A percentile compares a stretch with the other conserved stretches of the same genome.
Conservation (phyloP, 2,113 vertebrate genomes). For the Psammodynastes pulverulentus region DNA sequence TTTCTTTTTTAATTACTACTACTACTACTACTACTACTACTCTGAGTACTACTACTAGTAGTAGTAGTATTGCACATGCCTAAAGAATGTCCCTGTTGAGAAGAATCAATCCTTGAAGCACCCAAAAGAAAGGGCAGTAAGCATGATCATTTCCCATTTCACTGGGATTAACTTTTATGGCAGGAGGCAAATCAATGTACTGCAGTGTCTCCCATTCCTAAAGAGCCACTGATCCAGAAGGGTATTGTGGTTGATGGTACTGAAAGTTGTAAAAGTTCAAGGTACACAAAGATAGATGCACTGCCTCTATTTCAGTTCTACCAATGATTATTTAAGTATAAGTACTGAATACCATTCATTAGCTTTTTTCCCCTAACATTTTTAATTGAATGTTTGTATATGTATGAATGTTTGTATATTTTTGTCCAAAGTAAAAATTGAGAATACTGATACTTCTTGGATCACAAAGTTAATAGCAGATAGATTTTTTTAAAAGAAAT, state of each 20-base stretch:
- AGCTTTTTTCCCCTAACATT: background rate
- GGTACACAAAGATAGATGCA: background rate
- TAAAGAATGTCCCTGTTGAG: background rate
- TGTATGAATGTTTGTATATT: background rate
- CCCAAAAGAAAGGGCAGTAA: background rate
- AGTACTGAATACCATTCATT: background rate
- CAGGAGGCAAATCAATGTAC: no score
- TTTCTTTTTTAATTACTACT: no score
- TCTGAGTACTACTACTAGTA: no score
- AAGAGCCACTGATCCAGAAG: background rate
- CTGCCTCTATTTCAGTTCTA: background rate
- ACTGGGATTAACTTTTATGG: background rate
- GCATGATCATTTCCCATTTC: background rate
- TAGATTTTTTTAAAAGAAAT: background rate
- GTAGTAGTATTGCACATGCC: background rate
- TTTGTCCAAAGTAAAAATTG: background rate
- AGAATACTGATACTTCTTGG: background rate
- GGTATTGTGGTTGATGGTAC: background rate
- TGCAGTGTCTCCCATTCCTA: no score
- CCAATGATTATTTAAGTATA: background rate
- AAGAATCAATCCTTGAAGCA: background rate
- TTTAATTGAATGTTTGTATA: background rate
- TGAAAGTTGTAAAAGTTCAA: no score
- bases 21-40: no score
- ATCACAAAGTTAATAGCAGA: background rate